Evolutionary conservation across 2,888 invertebrate genomes (phyloP).

Genomic region (Dasypolia templi): DNA sequence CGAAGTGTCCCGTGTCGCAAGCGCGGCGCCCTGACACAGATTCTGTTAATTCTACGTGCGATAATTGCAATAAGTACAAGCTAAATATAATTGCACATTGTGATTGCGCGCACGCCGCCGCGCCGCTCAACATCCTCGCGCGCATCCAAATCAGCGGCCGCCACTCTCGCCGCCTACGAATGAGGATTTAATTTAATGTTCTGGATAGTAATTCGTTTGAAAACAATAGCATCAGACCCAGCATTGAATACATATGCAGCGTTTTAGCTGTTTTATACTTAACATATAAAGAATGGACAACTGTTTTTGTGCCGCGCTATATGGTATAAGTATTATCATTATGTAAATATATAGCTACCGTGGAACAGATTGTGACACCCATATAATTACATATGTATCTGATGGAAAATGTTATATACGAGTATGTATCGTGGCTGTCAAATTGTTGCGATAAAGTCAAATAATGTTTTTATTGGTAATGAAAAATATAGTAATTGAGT

Average conservation of each 20-base stretch:
- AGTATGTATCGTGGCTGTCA: not conserved
- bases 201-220: slow-evolving; percentile 78
- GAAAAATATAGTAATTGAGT: slow-evolving; percentile 41
- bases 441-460: slow-evolving; percentile 25
- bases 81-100: slow-evolving; percentile 87
- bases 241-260: slow-evolving; percentile 66
- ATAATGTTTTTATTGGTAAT: slow-evolving; percentile 42
- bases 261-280: slow-evolving; percentile 54
- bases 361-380: slow-evolving; percentile 34
- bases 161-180: slow-evolving; percentile 83
- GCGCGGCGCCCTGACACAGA: slow-evolving; percentile 78
- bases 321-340: slow-evolving; percentile 38
- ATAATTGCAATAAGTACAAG: slow-evolving; percentile 81
- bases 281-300: slow-evolving; percentile 51
- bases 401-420: slow-evolving; percentile 37
- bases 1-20: slow-evolving; percentile 53
- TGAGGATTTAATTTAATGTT: slow-evolving; percentile 82
- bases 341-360: slow-evolving; percentile 52
- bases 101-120: slow-evolving; percentile 77
- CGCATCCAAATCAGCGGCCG: slow-evolving; percentile 85
- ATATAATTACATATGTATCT: slow-evolving; percentile 40
- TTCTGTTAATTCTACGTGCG: slow-evolving; percentile 80
- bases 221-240: slow-evolving; percentile 75
- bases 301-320: slow-evolving; percentile 45
- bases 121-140: slow-evolving; percentile 75